Evolutionary conservation across 2,888 invertebrate species (phyloP).

Genomic region (Agrochola lychnidis): DNA sequence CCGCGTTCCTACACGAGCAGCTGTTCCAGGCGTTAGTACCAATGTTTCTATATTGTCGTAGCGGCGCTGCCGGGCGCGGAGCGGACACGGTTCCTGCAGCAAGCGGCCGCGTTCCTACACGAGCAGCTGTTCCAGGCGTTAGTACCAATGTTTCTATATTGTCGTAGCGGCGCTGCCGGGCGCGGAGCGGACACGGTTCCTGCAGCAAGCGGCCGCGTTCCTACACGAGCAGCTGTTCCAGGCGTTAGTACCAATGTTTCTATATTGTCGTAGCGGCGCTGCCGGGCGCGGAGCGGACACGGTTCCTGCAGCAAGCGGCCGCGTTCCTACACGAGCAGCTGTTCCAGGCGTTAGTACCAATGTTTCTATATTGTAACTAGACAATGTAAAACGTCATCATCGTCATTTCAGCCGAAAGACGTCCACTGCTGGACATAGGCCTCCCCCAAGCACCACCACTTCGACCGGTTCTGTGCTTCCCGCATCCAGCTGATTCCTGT

Average conservation of each 20-base stretch:
- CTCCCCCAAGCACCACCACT: too few species aligned
- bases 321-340: conserved; percentile 31
- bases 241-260: not conserved
- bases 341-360: conserved; percentile 4
- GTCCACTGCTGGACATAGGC: too few species aligned
- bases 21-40: conserved; percentile 20
- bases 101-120: conserved; percentile 44
- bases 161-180: too few species aligned
- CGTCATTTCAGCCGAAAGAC: too few species aligned
- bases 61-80: too few species aligned
- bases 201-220: conserved; percentile 40
- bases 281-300: conserved; percentile 14
- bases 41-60: too few species aligned
- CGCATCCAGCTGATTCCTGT: too few species aligned
- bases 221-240: conserved; percentile 25
- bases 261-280: too few species aligned
- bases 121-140: conserved; percentile 19
- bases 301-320: conserved; percentile 37
- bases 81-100: conserved; percentile 16
- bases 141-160: not conserved
- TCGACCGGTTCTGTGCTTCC: too few species aligned
- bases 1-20: conserved; percentile 27
- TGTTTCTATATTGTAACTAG: not conserved
- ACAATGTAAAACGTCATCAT: too few species aligned
- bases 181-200: conserved; percentile 18